phyloP scores from a whole-genome alignment of 2,797 vertebrate species.

The Diplodus puntazzo region DNA sequence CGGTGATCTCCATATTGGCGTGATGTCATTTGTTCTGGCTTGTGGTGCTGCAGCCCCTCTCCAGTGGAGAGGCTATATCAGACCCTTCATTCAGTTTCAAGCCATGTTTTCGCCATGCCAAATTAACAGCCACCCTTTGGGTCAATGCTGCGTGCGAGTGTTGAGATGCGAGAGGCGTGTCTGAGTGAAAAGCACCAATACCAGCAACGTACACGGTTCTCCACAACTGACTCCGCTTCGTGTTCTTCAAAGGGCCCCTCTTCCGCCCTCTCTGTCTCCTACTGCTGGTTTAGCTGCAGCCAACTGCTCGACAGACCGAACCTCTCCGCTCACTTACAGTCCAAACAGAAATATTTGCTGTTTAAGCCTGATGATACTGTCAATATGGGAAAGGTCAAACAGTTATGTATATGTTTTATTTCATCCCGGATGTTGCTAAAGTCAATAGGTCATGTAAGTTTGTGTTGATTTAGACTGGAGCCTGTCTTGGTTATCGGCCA shows the following conservation, averaged over 20 bases:
- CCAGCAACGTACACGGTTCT: slow-evolving; percentile 64
- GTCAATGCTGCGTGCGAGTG: slow-evolving; percentile 68
- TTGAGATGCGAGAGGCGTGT: slow-evolving; percentile 61
- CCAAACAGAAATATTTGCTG: slow-evolving; percentile 56
- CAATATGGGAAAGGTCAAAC: slow-evolving; percentile 68
- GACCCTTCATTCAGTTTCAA: slow-evolving; percentile 60
- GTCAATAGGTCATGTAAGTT: slow-evolving; percentile 60
- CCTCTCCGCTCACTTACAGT: slow-evolving; percentile 30
- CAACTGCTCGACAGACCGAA: slow-evolving; percentile 13
- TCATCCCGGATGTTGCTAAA: slow-evolving; percentile 65
- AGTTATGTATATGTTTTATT: slow-evolving; percentile 59
- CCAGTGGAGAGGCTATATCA: slow-evolving; percentile 41
- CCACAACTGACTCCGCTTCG: slow-evolving; percentile 68
- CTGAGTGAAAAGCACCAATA: slow-evolving; percentile 60
- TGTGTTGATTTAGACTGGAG: slow-evolving; percentile 67
- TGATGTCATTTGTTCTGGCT: slow-evolving; percentile 34
- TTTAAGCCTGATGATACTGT: slow-evolving; percentile 67
- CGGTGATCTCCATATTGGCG: slow-evolving; percentile 39
- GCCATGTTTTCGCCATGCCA: slow-evolving; percentile 78
- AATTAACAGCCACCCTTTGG: slow-evolving; percentile 76
- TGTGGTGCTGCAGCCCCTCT: slow-evolving; percentile 13
- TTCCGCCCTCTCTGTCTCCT: not conserved
- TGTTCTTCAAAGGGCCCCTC: slow-evolving; percentile 67
- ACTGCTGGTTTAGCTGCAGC: slow-evolving; percentile 24
- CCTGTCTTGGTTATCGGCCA: slow-evolving; percentile 57